Conservation (phyloP, 2,797 vertebrate species). For the Allobates femoralis region DNA sequence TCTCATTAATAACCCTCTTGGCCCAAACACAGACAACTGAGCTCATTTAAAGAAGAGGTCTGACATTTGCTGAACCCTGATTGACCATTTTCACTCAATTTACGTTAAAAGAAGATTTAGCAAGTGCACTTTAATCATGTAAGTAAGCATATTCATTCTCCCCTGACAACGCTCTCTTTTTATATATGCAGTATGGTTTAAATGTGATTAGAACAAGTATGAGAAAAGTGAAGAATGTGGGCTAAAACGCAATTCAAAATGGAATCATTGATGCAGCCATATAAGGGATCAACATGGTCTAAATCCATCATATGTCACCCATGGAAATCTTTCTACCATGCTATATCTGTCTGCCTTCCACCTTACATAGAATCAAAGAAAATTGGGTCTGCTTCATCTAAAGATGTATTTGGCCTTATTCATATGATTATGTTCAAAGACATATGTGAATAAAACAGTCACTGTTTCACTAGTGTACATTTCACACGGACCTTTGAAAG, state of each 20-base stretch:
- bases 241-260: neutral
- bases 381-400: no score
- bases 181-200: neutral
- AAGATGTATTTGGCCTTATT: no score
- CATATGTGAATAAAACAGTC: no score
- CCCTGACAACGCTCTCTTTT: neutral
- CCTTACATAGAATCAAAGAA: no score
- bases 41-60: constrained; percentile 3
- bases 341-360: neutral
- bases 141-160: neutral
- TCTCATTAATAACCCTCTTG: constrained; percentile 10
- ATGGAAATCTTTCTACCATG: neutral
- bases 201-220: neutral
- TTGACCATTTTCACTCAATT: constrained; percentile 20
- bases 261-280: neutral
- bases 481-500: no score
- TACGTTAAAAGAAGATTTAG: neutral
- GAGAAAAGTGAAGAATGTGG: neutral
- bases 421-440: no score
- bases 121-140: neutral
- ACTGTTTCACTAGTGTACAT: no score
- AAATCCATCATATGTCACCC: neutral
- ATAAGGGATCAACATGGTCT: neutral
- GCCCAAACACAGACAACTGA: neutral
- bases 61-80: constrained; percentile 34